Percentiles rank a stretch among this genome's conserved stretches.
These are phyloP conservation scores for Sesamia nonagrioides DNA, from an alignment of 1,140 invertebrate species.

Conservation along the genomic window DNA sequence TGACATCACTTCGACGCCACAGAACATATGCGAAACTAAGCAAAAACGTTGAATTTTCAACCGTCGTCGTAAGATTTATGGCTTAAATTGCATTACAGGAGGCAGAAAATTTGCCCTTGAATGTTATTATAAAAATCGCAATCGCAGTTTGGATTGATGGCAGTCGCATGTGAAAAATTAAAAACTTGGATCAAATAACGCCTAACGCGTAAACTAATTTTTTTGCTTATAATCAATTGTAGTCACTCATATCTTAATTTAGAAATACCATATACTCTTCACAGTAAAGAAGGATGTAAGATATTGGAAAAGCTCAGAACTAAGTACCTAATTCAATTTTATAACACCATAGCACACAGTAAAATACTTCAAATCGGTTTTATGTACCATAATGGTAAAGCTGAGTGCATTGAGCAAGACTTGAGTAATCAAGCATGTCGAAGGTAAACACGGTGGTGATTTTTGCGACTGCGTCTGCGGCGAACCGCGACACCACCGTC, in stretches of 20 bases:
- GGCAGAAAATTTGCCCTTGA: constrained; percentile 61
- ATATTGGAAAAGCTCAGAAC: neutral
- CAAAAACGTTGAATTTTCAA: constrained; percentile 62
- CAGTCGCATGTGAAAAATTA: constrained; percentile 68
- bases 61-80: constrained; percentile 62
- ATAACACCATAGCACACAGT: neutral
- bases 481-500: constrained; percentile 69
- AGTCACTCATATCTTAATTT: neutral
- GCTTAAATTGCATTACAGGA: constrained; percentile 59
- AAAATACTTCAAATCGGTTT: constrained; percentile 1
- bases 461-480: constrained; percentile 72
- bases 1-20: constrained; percentile 77
- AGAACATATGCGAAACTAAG: constrained; percentile 65
- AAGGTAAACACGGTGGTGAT: constrained; percentile 67
- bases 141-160: constrained; percentile 55
- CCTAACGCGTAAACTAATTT: neutral
- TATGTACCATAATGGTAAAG: constrained; percentile 12
- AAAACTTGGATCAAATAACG: constrained; percentile 9
- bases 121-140: constrained; percentile 63
- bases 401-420: constrained; percentile 40
- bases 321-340: neutral
- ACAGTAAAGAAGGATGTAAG: neutral
- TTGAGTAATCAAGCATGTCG: constrained; percentile 68
- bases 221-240: no score
- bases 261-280: neutral